Evolutionary conservation across 2,888 invertebrate species (phyloP).

Genomic region (Drosophila imparisetae): DNA sequence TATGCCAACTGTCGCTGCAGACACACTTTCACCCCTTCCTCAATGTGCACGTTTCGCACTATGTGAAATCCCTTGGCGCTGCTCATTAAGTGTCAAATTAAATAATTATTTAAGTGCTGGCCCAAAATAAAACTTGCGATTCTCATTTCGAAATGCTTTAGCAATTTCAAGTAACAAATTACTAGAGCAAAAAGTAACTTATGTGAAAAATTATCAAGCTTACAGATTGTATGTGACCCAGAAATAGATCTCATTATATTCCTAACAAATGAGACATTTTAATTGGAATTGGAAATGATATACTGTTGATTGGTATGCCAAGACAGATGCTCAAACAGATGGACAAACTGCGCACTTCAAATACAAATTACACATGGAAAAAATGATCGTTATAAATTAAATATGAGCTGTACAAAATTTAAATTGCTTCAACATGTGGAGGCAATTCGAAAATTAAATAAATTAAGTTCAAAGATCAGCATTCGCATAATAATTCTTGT

Average conservation of each 20-base stretch:
- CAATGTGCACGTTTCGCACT: constrained; percentile 44
- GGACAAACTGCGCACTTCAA: not conserved
- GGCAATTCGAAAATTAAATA: not conserved
- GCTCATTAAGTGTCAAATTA: constrained; percentile 56
- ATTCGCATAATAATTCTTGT: not conserved
- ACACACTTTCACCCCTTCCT: constrained; percentile 31
- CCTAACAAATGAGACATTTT: constrained; percentile 1
- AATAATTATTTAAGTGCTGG: constrained; percentile 38
- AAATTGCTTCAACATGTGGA: not conserved
- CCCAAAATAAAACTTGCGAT: constrained; percentile 3
- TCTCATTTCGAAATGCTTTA: constrained; percentile 27
- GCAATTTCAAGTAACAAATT: not conserved
- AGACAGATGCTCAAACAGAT: not conserved
- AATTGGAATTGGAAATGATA: not conserved
- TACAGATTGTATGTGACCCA: not conserved
- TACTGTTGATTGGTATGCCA: not conserved
- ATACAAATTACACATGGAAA: not conserved
- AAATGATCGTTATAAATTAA: not conserved
- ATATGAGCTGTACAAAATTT: not conserved
- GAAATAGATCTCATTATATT: not conserved
- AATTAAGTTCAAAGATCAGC: not conserved
- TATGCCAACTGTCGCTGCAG: constrained; percentile 24
- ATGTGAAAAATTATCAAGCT: not conserved
- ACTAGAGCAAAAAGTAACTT: not conserved
- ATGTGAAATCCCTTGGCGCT: constrained; percentile 30